These are phyloP conservation scores for Tupaia tana DNA, from an alignment of 2,113 vertebrate species.

Conservation along the genomic window DNA sequence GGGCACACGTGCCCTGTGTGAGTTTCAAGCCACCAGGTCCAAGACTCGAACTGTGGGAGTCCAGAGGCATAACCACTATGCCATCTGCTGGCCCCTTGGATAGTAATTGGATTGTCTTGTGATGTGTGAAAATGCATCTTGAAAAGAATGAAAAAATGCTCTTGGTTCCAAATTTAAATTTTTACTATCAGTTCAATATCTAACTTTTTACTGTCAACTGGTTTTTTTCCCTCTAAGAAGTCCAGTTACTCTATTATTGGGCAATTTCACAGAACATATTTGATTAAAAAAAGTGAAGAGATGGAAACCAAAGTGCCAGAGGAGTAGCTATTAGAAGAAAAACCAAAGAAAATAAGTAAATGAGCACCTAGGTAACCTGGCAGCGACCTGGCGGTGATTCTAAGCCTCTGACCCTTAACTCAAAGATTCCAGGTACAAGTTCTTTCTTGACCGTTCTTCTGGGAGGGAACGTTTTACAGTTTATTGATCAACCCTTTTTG, in stretches of 20 bases:
- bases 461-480: background rate
- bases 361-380: background rate
- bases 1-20: too few species aligned
- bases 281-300: slow-evolving; percentile 9
- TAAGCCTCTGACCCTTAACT: slow-evolving; percentile 6
- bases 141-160: slow-evolving; percentile 32
- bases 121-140: slow-evolving; percentile 35
- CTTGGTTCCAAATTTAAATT: slow-evolving; percentile 25
- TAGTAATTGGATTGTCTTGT: slow-evolving; percentile 26
- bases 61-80: too few species aligned
- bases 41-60: too few species aligned
- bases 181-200: background rate
- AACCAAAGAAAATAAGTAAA: slow-evolving; percentile 20
- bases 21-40: too few species aligned
- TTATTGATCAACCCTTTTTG: background rate
- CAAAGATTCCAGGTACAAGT: slow-evolving; percentile 19
- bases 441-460: slow-evolving; percentile 12
- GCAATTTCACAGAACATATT: background rate
- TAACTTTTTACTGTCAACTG: slow-evolving; percentile 50
- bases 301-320: background rate
- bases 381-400: background rate
- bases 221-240: slow-evolving; percentile 21
- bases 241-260: slow-evolving; percentile 25
- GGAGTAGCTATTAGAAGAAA: background rate
- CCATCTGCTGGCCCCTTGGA: background rate